Percentiles rank a stretch among this genome's conserved stretches.
Conservation (phyloP, 2,888 invertebrate genomes). For the Hartigia nigra region DNA sequence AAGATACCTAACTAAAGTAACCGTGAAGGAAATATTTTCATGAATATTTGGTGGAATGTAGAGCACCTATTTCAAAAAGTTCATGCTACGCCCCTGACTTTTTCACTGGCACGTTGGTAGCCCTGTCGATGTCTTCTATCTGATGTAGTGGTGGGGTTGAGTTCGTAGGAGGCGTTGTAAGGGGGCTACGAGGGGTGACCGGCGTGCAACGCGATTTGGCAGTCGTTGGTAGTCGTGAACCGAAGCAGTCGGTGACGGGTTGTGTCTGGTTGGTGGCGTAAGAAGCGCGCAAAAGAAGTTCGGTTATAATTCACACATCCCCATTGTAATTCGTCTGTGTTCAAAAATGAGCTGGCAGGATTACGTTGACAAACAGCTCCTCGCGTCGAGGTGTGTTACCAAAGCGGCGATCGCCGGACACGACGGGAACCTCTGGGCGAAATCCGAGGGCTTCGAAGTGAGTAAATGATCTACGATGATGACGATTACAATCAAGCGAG, state of each 20-base stretch:
- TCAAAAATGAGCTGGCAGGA: constrained; percentile 93
- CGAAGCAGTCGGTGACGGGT: constrained; percentile 60
- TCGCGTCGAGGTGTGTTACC: constrained; percentile 94
- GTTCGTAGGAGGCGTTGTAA: background rate
- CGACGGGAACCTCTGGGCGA: constrained; percentile 96
- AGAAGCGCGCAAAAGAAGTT: constrained; percentile 29
- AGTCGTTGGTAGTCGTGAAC: constrained; percentile 60
- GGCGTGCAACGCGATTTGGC: constrained; percentile 34
- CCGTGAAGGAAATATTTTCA: background rate
- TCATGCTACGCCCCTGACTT: background rate
- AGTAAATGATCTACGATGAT: constrained; percentile 66
- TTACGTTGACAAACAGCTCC: constrained; percentile 97
- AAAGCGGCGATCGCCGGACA: constrained; percentile 95
- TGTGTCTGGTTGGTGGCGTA: constrained; percentile 36
- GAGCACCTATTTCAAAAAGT: background rate
- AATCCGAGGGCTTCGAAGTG: constrained; percentile 93
- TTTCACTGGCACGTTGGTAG: background rate
- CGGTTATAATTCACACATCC: constrained; percentile 34
- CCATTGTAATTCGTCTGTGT: constrained; percentile 15
- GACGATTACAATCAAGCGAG: background rate
- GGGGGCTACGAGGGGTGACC: constrained; percentile 25
- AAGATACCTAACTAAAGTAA: background rate
- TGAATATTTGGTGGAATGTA: background rate
- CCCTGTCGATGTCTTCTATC: background rate
- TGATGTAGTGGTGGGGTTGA: background rate